A percentile compares a stretch with the other conserved stretches of the same genome.
Conservation (phyloP, 2,113 vertebrate genomes). For the Lophius piscatorius region DNA sequence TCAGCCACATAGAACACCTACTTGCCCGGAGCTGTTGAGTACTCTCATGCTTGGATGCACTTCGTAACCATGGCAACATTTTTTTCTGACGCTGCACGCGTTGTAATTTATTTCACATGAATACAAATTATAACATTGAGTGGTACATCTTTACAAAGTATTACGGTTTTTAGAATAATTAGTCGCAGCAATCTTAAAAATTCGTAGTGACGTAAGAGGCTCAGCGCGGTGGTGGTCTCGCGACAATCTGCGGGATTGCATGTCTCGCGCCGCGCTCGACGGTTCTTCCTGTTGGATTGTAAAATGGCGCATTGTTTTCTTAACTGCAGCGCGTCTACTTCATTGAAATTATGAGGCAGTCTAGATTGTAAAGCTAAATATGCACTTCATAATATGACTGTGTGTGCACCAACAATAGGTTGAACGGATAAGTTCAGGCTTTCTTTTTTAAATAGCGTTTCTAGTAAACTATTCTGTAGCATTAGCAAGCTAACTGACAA, state of each 20-base stretch:
- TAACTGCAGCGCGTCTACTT: conserved; percentile 34
- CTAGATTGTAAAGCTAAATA: background rate
- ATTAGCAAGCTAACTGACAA: conserved; percentile 53
- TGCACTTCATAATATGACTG: conserved; percentile 42
- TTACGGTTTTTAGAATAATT: background rate
- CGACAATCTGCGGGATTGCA: conserved; percentile 52
- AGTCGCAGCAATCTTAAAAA: too few species aligned
- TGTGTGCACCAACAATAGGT: background rate
- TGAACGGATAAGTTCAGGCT: conserved; percentile 27
- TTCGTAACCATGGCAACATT: conserved; percentile 64
- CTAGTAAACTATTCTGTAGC: conserved; percentile 47
- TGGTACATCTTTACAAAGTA: background rate
- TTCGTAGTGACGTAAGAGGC: too few species aligned
- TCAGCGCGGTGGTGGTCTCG: too few species aligned
- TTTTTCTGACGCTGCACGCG: background rate
- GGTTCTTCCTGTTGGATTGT: conserved; percentile 66
- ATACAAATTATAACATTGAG: too few species aligned
- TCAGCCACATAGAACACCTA: too few species aligned
- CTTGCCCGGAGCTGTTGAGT: conserved; percentile 26
- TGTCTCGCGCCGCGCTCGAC: conserved; percentile 71
- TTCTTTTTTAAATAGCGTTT: conserved; percentile 1
- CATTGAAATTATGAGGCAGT: conserved; percentile 4
- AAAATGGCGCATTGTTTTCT: conserved; percentile 80
- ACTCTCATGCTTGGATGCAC: conserved; percentile 23
- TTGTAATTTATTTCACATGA: background rate